These are phyloP conservation scores for Grallaria varia DNA, from an alignment of 2,113 vertebrate genomes.

Conservation along the genomic window DNA sequence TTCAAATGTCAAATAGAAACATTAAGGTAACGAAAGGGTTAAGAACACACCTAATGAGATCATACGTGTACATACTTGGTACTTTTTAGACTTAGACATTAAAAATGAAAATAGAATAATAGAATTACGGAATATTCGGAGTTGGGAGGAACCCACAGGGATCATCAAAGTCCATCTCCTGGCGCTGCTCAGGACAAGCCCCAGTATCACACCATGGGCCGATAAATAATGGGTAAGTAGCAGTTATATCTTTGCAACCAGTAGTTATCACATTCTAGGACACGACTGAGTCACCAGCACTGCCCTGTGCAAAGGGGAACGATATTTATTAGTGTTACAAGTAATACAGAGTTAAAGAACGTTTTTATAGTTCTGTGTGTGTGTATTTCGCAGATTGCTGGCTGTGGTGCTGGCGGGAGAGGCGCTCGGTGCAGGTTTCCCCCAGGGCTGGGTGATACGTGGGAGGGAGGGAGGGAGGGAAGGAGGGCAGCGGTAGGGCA, in stretches of 20 bases:
- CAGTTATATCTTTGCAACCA: not conserved
- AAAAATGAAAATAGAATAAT: not conserved
- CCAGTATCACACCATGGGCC: not conserved
- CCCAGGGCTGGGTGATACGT: accelerated
- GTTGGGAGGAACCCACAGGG: not conserved
- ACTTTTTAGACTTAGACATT: not conserved
- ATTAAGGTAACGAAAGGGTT: not conserved
- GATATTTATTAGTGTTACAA: not conserved
- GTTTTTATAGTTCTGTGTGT: accelerated
- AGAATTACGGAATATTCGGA: not conserved
- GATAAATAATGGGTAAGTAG: not conserved
- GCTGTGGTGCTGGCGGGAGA: not conserved
- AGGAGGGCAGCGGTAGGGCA: accelerated
- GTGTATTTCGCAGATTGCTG: accelerated
- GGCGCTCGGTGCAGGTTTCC: accelerated
- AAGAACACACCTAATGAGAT: not conserved
- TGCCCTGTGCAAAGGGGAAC: not conserved
- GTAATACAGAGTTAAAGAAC: not conserved
- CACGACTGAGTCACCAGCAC: not conserved
- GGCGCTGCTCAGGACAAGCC: not conserved
- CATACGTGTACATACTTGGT: not conserved
- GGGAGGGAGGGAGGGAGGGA: no score
- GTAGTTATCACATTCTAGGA: not conserved
- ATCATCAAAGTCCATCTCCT: not conserved
- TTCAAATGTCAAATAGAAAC: not conserved